These are phyloP conservation scores for Centropyge bicolor DNA, from an alignment of 2,797 vertebrate genomes.

Conservation along the genomic window DNA sequence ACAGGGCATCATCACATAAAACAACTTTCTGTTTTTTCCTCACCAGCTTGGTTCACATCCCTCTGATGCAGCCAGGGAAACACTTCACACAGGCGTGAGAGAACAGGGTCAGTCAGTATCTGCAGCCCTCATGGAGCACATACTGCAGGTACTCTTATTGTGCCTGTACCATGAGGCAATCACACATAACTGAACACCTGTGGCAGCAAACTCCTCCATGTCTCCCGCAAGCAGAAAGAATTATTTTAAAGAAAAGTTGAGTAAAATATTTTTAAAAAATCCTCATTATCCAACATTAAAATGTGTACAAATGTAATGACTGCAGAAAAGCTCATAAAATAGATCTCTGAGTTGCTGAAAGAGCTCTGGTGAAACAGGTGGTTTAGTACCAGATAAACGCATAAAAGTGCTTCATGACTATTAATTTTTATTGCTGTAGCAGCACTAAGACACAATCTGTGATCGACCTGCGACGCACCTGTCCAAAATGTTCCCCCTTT, in stretches of 20 bases:
- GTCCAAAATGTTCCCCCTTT: not conserved
- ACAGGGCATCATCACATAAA: constrained; percentile 11
- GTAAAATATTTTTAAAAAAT: not conserved
- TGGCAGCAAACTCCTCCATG: not conserved
- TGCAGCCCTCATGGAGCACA: not conserved
- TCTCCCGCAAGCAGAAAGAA: constrained; percentile 4
- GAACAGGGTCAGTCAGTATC: constrained; percentile 5
- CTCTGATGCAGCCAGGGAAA: constrained; percentile 14
- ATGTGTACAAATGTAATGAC: constrained; percentile 11
- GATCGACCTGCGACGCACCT: constrained; percentile 4
- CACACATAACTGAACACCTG: constrained; percentile 5
- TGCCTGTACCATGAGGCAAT: not conserved
- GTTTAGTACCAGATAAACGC: constrained; percentile 6
- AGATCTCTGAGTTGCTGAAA: constrained; percentile 4
- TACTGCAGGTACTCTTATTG: not conserved
- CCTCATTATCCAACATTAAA: constrained; percentile 10
- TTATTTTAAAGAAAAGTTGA: constrained; percentile 11
- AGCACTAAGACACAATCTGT: not conserved
- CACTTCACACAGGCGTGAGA: constrained; percentile 12
- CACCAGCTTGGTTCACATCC: not conserved
- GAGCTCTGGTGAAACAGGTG: constrained; percentile 20
- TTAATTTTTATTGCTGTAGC: not conserved
- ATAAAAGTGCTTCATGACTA: constrained; percentile 1
- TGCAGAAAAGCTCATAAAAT: constrained; percentile 14
- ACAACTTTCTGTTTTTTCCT: constrained; percentile 9